Base-by-base conservation (phyloP, 2,113 vertebrate species). In the Rhinolophus sinicus region DNA sequence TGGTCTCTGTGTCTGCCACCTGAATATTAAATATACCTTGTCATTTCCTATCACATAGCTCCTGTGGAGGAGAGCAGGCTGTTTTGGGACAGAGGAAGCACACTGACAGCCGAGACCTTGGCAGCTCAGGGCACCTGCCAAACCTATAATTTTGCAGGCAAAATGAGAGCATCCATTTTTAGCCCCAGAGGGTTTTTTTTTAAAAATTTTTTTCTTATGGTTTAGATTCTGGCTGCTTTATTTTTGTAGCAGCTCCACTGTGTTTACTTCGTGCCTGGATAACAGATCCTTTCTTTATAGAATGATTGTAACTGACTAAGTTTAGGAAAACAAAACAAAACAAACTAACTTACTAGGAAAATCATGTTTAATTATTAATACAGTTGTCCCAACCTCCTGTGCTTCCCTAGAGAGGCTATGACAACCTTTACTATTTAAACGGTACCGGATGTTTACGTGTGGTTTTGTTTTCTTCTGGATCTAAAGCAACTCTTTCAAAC, bases 81-180 rank as follows among this genome's bases (percentile, higher is more conserved):
- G 67, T 85, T 28, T 56, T 30, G 80, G 47, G 96, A 89, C 88
- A 85, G 40, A 82, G 33, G 91, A 96, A 50, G 92, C 19, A 38
- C 21, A 0, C 21, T 95, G 97, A 96, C 92, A 44, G 44, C 18
- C 12, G 64, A 72, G 87, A 76, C 77, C 58, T 54, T 38, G 35
- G 90, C 72, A 93, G 44, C 87, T 83, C 14, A 0, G 2, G 89
- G 94, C 96, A 95, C 96, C 94, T 97, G 80, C 83, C 7, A 94
- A 88, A 96, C 72, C 93, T 96, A 90, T 97, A 95, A 98, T 97
- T 97, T 94, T 70, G 12, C 62, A 50, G 44, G 84, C 75, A 50
- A 69, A 93, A 97, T 92, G 47, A 93, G 52, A 75, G 67, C 58
- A 56, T 93, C 75, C 38, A 1, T 92, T 94, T 97, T 93, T 96